Conservation (phyloP, 2,888 invertebrate genomes). For the Trachelus troglodyta region DNA sequence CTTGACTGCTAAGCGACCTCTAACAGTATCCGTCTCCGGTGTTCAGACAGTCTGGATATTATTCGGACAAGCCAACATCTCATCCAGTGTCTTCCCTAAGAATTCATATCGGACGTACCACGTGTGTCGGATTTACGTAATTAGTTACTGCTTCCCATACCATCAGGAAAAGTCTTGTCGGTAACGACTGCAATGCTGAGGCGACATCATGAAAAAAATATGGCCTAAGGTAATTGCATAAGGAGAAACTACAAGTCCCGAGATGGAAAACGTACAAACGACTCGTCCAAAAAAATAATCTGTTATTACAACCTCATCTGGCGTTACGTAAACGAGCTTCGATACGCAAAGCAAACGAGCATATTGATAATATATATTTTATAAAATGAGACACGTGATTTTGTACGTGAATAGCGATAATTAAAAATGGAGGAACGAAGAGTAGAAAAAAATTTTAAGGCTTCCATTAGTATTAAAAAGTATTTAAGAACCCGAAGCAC, state of each 20-base stretch:
- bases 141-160: background rate
- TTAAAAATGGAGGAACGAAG: background rate
- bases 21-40: background rate
- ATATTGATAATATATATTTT: background rate
- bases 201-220: background rate
- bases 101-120: background rate
- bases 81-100: background rate
- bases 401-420: background rate
- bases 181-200: background rate
- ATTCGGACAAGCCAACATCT: background rate
- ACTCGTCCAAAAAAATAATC: background rate
- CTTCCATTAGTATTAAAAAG: background rate
- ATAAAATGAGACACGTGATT: background rate
- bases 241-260: background rate
- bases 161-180: background rate
- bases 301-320: background rate
- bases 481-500: background rate
- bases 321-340: background rate
- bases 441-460: background rate
- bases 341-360: background rate
- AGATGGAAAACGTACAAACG: background rate
- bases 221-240: background rate
- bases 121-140: background rate
- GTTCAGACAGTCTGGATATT: background rate
- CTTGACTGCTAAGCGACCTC: background rate